Conservation (phyloP, 2,113 vertebrate genomes). For the Chloroceryle aenea region DNA sequence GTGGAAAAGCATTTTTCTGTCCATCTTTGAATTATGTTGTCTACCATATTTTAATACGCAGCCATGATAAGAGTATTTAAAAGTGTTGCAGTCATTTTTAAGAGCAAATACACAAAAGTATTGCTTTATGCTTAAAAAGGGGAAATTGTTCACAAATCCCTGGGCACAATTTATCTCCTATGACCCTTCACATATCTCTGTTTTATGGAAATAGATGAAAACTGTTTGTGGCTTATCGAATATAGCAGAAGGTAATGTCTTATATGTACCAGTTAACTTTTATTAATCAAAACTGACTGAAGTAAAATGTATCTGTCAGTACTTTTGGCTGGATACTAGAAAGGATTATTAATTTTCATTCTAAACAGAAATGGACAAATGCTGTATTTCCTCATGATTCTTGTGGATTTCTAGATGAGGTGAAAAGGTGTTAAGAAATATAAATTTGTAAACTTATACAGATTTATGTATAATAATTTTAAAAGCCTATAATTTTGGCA, state of each 20-base stretch:
- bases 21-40: neutral
- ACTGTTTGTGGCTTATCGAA: slow-evolving; percentile 10
- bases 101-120: neutral
- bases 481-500: neutral
- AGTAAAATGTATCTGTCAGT: slow-evolving; percentile 5
- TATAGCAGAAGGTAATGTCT: neutral
- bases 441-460: neutral
- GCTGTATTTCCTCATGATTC: neutral
- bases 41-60: slow-evolving; percentile 10
- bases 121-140: neutral
- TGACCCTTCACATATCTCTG: neutral
- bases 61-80: neutral
- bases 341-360: neutral
- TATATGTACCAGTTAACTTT: slow-evolving; percentile 38
- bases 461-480: neutral
- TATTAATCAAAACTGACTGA: slow-evolving; percentile 37
- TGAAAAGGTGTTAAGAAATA: neutral
- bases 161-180: neutral
- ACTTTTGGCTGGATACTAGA: neutral
- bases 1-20: neutral
- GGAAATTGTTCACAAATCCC: neutral
- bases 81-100: neutral
- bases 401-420: neutral
- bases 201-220: slow-evolving; percentile 41
- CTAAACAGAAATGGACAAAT: neutral